Evolutionary conservation across 2,888 invertebrate genomes (phyloP), one percentile per base, ranked within the genome.

Genomic region (Elysia crispata): DNA sequence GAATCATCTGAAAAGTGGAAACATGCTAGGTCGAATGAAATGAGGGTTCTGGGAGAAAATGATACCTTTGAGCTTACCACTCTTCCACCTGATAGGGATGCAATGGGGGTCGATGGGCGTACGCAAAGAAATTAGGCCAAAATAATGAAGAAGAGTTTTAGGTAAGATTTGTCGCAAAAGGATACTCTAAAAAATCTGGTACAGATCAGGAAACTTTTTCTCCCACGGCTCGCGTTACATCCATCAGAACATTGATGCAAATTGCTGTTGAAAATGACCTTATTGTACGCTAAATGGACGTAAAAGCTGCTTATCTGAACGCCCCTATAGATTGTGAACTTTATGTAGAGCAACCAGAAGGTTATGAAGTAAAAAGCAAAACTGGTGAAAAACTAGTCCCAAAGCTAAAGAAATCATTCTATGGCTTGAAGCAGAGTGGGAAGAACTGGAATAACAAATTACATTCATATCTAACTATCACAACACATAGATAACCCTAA

Each of bases 181-280:
- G 83, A 15, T 83, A 83, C 64, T 78, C 67, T 41, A 85, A 85
- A 73, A 66, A 49, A n/a, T 64, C 72, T 41, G 85, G 81, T 28
- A 54, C 81, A 50, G 85, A 85, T 80, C 85, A 84, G 0, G 82
- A 85, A 76, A 85, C 85, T n/a, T 85, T 85, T 82, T 70, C 85
- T 28, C 85, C 85, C 15, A 85, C 83, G 25, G 81, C 84, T 25
- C 72, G 60, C 25, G 25, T 84, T 31, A 82, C 82, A 49, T 83
- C 82, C 30, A 33, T 85, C 33, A 69, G 84, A 28, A 70, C 73
- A 20, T 18, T 85, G 28, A 81, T 83, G 79, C 83, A 85, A 70
- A n/a, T 83, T 66, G 83, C 84, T 57, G 81, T 70, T 20, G 77
- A 82, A 64, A 15, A 83, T 76, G 78, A 20, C n/a, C 41, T 31